These are phyloP conservation scores for Gambusia holbrooki DNA, from an alignment of 2,113 vertebrate species.

Conservation along the genomic window DNA sequence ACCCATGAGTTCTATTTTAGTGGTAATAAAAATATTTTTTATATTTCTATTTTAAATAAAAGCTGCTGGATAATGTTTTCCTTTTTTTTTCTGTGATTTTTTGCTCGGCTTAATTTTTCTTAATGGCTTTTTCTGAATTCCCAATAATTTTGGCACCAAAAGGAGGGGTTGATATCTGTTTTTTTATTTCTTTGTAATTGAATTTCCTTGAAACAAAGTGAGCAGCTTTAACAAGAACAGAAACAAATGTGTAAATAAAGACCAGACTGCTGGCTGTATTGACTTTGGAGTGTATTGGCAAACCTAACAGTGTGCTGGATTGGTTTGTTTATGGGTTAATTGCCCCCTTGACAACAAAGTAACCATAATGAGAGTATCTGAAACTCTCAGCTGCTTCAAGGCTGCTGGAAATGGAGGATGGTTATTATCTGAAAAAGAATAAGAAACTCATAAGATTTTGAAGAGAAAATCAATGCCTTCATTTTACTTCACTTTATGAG, in stretches of 20 bases:
- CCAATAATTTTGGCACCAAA: background rate
- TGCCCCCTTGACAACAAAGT: constrained; percentile 33
- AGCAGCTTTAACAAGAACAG: constrained; percentile 38
- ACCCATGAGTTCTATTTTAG: too few relatives aligned
- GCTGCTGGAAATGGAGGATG: background rate
- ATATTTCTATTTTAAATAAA: too few relatives aligned
- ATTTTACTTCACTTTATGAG: background rate
- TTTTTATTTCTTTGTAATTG: constrained; percentile 44
- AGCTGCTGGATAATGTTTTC: too few relatives aligned
- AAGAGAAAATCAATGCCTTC: background rate
- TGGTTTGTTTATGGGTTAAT: constrained; percentile 53
- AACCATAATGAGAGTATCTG: constrained; percentile 50
- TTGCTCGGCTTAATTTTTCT: background rate
- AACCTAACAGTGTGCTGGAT: constrained; percentile 33
- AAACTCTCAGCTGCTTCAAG: constrained; percentile 10
- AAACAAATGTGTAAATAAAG: constrained; percentile 68
- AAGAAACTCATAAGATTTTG: background rate
- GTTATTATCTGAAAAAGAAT: background rate
- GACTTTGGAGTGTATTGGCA: constrained; percentile 44
- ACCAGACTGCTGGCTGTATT: constrained; percentile 25
- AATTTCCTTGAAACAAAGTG: constrained; percentile 33
- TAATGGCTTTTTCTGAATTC: background rate
- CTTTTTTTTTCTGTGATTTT: background rate
- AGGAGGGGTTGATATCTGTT: constrained; percentile 7
- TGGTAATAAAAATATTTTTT: too few relatives aligned